Conservation (phyloP, 2,113 vertebrate genomes). For the Irena cyanogastra region DNA sequence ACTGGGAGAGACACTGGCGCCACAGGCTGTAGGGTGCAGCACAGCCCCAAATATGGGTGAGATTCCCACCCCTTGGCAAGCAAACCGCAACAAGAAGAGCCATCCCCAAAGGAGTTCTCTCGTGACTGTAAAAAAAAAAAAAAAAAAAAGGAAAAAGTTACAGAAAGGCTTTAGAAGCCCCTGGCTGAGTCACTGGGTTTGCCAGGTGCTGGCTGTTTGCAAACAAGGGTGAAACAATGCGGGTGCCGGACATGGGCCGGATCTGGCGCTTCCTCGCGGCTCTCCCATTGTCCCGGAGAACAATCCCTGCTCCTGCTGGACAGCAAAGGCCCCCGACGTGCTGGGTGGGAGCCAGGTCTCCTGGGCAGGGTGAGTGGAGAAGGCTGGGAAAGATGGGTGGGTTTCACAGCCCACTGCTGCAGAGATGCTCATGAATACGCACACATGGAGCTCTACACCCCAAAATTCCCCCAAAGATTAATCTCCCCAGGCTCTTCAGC, state of each 20-base stretch:
- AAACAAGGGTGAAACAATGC: conserved; percentile 19
- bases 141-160: background rate
- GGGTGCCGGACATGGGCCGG: background rate
- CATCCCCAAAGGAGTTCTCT: background rate
- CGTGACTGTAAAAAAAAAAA: background rate
- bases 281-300: conserved; percentile 37
- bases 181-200: conserved; percentile 9
- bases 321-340: background rate
- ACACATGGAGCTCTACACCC: rapidly evolving
- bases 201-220: conserved; percentile 26
- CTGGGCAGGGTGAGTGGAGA: rapidly evolving
- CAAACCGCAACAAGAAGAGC: background rate
- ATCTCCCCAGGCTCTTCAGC: background rate
- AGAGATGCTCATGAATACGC: rapidly evolving
- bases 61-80: background rate
- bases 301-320: background rate
- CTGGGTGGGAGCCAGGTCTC: background rate
- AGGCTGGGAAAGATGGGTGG: background rate
- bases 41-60: rapidly evolving
- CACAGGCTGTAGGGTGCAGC: background rate
- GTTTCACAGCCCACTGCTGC: rapidly evolving
- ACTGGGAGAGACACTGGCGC: background rate
- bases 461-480: background rate
- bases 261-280: background rate
- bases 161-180: background rate